Conservation (phyloP, 2,113 vertebrate species). For the Triplophysa rosa region DNA sequence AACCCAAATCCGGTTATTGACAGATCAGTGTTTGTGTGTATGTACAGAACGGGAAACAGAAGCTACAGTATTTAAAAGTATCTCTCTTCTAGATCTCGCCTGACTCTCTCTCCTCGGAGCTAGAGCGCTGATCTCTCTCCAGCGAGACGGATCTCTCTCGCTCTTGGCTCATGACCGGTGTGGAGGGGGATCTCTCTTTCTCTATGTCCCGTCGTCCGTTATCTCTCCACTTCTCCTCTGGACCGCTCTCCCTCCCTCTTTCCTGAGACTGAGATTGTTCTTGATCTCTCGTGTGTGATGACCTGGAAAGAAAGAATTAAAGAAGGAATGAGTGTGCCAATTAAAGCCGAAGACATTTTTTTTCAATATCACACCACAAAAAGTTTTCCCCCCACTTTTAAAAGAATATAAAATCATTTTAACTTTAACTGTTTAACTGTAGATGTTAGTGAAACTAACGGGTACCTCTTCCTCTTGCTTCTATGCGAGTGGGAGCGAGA, state of each 20-base stretch:
- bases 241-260: slow-evolving; percentile 51
- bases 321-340: background rate
- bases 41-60: slow-evolving; percentile 12
- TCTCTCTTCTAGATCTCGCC: slow-evolving; percentile 70
- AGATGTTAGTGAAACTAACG: no score
- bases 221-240: slow-evolving; percentile 54
- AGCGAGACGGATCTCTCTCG: slow-evolving; percentile 70
- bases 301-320: slow-evolving; percentile 58
- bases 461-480: slow-evolving; percentile 74
- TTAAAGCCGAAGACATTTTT: no score
- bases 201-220: slow-evolving; percentile 49
- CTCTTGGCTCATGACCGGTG: slow-evolving; percentile 39
- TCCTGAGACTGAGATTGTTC: slow-evolving; percentile 67
- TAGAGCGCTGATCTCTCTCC: slow-evolving; percentile 74
- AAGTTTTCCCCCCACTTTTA: no score
- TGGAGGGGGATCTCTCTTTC: slow-evolving; percentile 38
- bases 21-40: slow-evolving; percentile 18
- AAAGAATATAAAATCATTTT: no score
- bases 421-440: no score
- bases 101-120: slow-evolving; percentile 77
- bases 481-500: slow-evolving; percentile 78
- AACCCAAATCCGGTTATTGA: slow-evolving; percentile 12
- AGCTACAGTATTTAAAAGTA: slow-evolving; percentile 37
- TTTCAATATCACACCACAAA: no score
- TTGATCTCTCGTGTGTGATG: slow-evolving; percentile 65